Conservation (phyloP, 1,140 invertebrate species). For the Hylaeus anthracinus region DNA sequence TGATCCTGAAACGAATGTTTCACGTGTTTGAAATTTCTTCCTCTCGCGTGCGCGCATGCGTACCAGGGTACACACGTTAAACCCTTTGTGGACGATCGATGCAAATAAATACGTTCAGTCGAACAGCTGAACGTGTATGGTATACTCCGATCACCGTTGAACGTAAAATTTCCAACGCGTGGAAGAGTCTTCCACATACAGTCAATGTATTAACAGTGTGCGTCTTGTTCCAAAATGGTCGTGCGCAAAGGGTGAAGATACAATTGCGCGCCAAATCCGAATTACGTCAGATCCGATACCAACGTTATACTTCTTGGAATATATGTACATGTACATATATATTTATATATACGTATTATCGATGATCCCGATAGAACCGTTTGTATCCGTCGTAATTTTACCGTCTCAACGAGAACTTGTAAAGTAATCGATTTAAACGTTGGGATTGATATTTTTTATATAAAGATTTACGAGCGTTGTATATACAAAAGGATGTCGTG, state of each 20-base stretch:
- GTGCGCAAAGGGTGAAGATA: neutral
- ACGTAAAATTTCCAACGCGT: too few relatives aligned
- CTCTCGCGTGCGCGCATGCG: neutral
- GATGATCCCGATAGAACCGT: neutral
- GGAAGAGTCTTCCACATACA: too few relatives aligned
- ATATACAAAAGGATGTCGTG: constrained; percentile 38
- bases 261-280: neutral
- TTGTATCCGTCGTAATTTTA: neutral
- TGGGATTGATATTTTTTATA: constrained; percentile 64
- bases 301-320: neutral
- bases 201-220: too few relatives aligned
- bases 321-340: neutral
- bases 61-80: neutral
- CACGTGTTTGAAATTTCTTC: neutral
- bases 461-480: constrained; percentile 58
- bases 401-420: neutral
- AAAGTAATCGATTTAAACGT: constrained; percentile 37
- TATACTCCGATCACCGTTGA: too few relatives aligned
- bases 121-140: too few relatives aligned
- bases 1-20: neutral
- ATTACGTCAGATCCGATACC: neutral
- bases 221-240: too few relatives aligned
- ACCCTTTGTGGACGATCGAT: too few relatives aligned
- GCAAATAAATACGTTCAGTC: too few relatives aligned
- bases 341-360: neutral